Base-by-base conservation (phyloP, 2,888 invertebrate genomes). In the Chrysotoxum bicinctum region DNA sequence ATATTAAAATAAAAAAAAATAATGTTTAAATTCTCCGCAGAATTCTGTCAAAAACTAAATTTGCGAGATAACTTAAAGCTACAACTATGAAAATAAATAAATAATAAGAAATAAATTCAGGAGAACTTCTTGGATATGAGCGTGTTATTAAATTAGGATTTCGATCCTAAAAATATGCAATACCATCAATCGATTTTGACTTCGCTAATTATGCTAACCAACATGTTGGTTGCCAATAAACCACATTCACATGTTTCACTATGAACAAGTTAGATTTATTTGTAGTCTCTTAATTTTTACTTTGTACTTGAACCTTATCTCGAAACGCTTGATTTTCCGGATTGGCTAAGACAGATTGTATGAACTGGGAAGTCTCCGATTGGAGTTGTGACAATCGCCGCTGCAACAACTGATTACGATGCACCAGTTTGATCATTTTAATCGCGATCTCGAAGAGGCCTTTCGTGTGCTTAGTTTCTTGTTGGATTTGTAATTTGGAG, bases 381-480 rank as follows among this genome's bases (percentile, higher is more conserved):
- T 94, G 94, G 43, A 95, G 89, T 32, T 93, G 93, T 7, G 93
- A 92, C 74, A 95, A 92, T 88, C 94, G 94, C 80, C 93, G 93
- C 88, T 95, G 94, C 76, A 95, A 92, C 50, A 94, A 88, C 82
- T 93, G 93, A 90, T 95, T 95, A 85, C 93, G 94, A 82, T 94
- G 93, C 92, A 95, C 93, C 23, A 95, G 91, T 12, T 93, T 93
- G 48, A 95, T 93, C 0, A 95, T 95, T 89, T 94, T 94, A 90
- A 94, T 93, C 5, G 95, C 95, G 7, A 95, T 93, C 69, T 94
- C 94, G 32, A 95, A 90, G 50, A 95, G 93, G 9, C 94, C 93
- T 78, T 92, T 92, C 10, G 89, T 89, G 78, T 88, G 88, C 26
- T 87, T 88, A 2, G 81, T 68, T 32, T 87, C 80, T 56, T 87